phyloP scores from a whole-genome alignment of 2,888 invertebrate species.

The Pomacea canaliculata region DNA sequence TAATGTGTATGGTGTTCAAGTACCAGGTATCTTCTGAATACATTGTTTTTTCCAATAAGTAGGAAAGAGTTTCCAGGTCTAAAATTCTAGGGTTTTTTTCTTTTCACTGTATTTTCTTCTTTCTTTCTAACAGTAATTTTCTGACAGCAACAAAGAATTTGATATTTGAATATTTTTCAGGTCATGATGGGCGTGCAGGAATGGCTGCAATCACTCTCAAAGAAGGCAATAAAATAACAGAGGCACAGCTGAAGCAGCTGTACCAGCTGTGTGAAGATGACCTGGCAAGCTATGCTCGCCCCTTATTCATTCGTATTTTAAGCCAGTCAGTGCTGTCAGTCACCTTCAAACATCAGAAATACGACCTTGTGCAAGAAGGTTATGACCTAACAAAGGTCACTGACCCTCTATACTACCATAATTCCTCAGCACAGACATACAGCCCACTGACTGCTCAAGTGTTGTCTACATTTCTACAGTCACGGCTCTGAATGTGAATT shows the following conservation, averaged over 20 bases:
- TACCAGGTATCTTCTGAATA: constrained; percentile 45
- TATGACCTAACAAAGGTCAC: constrained; percentile 39
- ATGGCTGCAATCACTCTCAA: constrained; percentile 50
- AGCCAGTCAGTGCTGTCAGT: constrained; percentile 40
- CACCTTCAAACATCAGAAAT: constrained; percentile 53
- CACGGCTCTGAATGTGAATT: constrained; percentile 20
- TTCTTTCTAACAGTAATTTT: no score
- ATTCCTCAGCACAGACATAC: constrained; percentile 36
- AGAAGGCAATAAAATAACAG: constrained; percentile 24
- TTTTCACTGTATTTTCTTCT: no score
- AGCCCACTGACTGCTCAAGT: constrained; percentile 24
- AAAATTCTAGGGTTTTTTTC: no score
- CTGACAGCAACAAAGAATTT: no score
- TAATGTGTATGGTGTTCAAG: constrained; percentile 57
- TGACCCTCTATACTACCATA: constrained; percentile 43
- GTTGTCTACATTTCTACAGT: constrained; percentile 30
- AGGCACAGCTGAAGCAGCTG: constrained; percentile 23
- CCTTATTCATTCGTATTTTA: constrained; percentile 50
- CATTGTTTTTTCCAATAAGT: neutral
- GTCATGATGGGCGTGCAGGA: constrained; percentile 46
- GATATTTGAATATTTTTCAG: constrained; percentile 9
- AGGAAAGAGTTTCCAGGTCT: neutral
- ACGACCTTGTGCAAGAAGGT: constrained; percentile 45
- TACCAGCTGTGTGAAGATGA: constrained; percentile 38
- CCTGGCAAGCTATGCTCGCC: constrained; percentile 51